Conservation (phyloP, 2,113 vertebrate species). For the Emberiza fucata region DNA sequence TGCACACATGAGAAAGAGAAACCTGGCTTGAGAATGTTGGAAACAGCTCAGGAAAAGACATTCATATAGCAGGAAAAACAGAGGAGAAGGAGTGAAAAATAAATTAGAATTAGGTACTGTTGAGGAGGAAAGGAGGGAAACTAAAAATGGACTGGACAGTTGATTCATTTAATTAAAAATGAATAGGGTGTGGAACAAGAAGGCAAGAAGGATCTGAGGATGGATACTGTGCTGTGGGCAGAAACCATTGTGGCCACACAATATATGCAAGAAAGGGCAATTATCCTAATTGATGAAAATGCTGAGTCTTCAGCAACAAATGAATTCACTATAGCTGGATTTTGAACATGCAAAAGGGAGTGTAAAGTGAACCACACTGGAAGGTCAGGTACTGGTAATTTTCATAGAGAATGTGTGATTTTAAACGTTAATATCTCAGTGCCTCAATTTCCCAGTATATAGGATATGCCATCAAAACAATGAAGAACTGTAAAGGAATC, state of each 20-base stretch:
- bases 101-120: not conserved
- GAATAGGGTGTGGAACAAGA: not conserved
- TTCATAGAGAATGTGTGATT: not conserved
- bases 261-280: not conserved
- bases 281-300: not conserved
- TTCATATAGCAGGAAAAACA: not conserved
- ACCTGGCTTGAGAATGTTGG: not conserved
- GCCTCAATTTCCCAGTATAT: not conserved
- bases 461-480: not conserved
- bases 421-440: not conserved
- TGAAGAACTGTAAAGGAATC: not conserved
- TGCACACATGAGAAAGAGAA: not conserved
- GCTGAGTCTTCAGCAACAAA: not conserved
- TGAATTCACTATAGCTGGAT: not conserved
- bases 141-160: not conserved
- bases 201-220: not conserved
- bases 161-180: not conserved
- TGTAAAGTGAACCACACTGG: not conserved
- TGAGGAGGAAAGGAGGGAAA: not conserved
- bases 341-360: not conserved
- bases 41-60: not conserved
- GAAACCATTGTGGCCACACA: not conserved
- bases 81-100: not conserved
- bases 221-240: not conserved
- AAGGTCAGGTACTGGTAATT: not conserved